Conservation (phyloP, 1,140 invertebrate genomes). For the Pteromalus puparum region DNA sequence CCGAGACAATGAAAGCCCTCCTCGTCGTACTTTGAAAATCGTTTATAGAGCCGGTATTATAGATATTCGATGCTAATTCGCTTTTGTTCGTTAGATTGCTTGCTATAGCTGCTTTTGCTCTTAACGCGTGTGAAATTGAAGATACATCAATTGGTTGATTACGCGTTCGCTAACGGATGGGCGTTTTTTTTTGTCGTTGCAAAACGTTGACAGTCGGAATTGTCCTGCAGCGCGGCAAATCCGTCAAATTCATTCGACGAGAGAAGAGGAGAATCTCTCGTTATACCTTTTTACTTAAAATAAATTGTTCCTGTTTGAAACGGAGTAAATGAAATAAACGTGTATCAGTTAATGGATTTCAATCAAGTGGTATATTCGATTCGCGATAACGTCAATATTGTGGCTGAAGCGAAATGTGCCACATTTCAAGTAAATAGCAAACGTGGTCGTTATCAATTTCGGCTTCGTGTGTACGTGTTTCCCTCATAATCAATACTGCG, state of each 20-base stretch:
- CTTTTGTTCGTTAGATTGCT: no score
- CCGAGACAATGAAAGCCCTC: background rate
- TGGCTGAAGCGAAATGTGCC: background rate
- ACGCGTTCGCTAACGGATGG: background rate
- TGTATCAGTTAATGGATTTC: slow-evolving; percentile 41
- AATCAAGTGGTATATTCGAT: slow-evolving; percentile 21
- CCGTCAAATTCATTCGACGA: background rate
- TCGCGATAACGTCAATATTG: slow-evolving; percentile 36
- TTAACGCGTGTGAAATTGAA: background rate
- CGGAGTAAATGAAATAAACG: slow-evolving; percentile 21
- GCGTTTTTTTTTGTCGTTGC: background rate
- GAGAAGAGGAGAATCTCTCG: background rate
- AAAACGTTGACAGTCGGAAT: background rate
- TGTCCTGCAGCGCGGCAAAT: background rate
- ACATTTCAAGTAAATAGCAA: slow-evolving; percentile 32
- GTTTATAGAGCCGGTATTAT: background rate
- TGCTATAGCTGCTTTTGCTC: no score
- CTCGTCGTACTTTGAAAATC: background rate
- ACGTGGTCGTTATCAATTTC: slow-evolving; percentile 36
- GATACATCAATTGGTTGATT: background rate
- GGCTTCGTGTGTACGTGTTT: background rate
- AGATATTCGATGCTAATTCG: background rate
- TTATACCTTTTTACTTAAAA: background rate
- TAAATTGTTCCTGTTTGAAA: background rate
- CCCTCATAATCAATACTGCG: slow-evolving; percentile 20